phyloP scores from a whole-genome alignment of 2,113 vertebrate genomes.

The Scolopax mira region DNA sequence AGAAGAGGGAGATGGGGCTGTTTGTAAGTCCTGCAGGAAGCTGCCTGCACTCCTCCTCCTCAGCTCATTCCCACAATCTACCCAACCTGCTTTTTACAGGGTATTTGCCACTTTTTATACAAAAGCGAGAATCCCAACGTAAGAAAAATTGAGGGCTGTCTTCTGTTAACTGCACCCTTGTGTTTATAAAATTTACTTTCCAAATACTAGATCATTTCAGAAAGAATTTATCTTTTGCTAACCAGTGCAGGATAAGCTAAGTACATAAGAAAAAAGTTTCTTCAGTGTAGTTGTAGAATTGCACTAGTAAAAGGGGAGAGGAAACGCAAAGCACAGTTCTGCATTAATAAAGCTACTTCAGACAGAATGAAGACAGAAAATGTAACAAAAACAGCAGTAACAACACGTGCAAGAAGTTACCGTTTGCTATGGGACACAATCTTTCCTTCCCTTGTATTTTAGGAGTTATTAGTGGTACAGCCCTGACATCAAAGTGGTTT shows the following conservation, averaged over 20 bases:
- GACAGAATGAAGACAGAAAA: not conserved
- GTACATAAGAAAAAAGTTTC: not conserved
- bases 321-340: not conserved
- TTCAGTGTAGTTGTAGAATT: not conserved
- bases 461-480: not conserved
- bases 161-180: not conserved
- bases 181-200: not conserved
- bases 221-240: not conserved
- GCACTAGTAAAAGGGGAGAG: not conserved
- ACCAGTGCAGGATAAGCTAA: not conserved
- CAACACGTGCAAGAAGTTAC: not conserved
- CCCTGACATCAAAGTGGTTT: constrained; percentile 40
- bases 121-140: not conserved
- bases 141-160: not conserved
- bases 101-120: not conserved
- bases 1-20: not conserved
- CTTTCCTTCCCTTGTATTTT: not conserved
- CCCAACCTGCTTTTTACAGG: not conserved
- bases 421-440: not conserved
- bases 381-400: not conserved
- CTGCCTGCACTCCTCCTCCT: not conserved
- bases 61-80: not conserved
- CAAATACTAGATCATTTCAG: not conserved
- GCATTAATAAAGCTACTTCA: not conserved
- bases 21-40: not conserved